Evolutionary conservation across 2,113 vertebrate genomes (phyloP).

Genomic region (Lycocorax pyrrhopterus): DNA sequence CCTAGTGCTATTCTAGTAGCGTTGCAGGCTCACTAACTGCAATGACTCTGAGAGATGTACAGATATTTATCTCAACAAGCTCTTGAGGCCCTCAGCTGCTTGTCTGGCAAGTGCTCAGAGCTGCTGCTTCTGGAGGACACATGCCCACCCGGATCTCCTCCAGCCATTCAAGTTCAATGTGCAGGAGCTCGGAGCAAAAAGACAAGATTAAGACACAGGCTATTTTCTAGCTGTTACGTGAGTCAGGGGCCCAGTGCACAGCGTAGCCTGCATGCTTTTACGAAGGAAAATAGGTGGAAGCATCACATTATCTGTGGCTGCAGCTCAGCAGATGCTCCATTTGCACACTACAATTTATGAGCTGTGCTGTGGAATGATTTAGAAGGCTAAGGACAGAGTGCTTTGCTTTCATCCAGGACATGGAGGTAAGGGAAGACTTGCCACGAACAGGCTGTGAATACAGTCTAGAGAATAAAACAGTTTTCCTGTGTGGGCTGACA

Average conservation of each 20-base stretch:
- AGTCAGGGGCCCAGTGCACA: not conserved
- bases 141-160: not conserved
- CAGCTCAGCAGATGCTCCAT: not conserved
- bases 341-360: conserved; percentile 3
- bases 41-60: not conserved
- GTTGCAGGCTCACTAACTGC: not conserved
- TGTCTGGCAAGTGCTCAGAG: not conserved
- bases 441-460: not conserved
- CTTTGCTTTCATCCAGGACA: not conserved
- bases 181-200: not conserved
- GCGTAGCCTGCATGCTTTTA: not conserved
- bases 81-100: not conserved
- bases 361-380: not conserved
- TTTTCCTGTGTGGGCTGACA: not conserved
- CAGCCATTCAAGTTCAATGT: not conserved
- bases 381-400: not conserved
- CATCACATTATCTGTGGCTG: not conserved
- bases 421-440: not conserved
- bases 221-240: not conserved
- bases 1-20: not conserved
- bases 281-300: not conserved
- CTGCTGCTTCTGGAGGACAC: not conserved
- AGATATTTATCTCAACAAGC: not conserved
- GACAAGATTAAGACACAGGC: not conserved
- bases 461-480: not conserved